These are phyloP conservation scores for Hydra vulgaris DNA, from an alignment of 30 jellyfish, hydroid and myxozoan species.

Conservation along the genomic window DNA sequence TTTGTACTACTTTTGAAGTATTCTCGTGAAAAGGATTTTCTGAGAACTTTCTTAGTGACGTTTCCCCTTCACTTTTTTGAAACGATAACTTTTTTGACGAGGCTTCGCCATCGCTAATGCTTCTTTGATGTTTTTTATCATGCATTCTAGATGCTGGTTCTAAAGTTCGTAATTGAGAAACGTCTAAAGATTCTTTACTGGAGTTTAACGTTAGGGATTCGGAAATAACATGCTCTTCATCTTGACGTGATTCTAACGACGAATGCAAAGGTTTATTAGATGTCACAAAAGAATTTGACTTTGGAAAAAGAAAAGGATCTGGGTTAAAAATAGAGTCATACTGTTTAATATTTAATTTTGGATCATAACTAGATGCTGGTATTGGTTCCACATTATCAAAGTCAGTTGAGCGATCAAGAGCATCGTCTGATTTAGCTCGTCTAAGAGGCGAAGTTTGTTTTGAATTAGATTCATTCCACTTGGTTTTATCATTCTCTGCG, in stretches of 20 bases:
- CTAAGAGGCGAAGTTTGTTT: neutral
- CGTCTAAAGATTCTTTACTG: neutral
- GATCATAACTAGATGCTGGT: neutral
- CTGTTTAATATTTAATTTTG: neutral
- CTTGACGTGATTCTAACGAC: neutral
- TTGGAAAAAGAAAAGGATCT: slow-evolving; percentile 31
- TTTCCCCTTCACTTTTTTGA: neutral
- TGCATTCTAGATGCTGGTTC: too few relatives aligned
- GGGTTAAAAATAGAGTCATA: slow-evolving; percentile 18
- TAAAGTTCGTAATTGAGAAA: too few relatives aligned
- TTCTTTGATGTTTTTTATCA: too few relatives aligned
- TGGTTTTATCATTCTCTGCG: neutral
- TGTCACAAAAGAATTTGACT: neutral
- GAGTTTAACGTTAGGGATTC: neutral
- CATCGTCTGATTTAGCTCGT: slow-evolving; percentile 22
- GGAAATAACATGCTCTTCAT: neutral
- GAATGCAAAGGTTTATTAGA: neutral
- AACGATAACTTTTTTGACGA: too few relatives aligned
- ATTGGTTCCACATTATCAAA: slow-evolving; percentile 1
- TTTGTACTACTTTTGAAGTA: neutral
- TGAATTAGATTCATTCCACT: neutral
- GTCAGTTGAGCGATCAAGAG: slow-evolving; percentile 12
- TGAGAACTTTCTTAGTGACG: neutral
- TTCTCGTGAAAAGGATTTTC: neutral
- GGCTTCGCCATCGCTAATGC: too few relatives aligned